phyloP scores from a whole-genome alignment of 2,797 vertebrate species.

The Distichodus sexfasciatus region DNA sequence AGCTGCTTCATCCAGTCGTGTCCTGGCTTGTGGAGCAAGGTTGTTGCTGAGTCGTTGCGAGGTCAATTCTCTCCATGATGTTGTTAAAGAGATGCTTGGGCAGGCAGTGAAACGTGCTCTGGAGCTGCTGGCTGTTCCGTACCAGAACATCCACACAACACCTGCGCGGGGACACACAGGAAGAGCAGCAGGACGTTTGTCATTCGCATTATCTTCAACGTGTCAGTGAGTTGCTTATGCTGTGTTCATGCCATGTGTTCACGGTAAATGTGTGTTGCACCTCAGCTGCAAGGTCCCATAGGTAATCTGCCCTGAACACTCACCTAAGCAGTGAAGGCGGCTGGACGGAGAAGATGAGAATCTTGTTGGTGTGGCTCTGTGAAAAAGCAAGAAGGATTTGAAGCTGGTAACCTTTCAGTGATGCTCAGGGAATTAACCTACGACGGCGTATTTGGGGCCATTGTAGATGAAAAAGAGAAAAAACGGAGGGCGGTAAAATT shows the following conservation, averaged over 20 bases:
- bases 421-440: background rate
- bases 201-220: too few relatives aligned
- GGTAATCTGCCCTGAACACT: too few relatives aligned
- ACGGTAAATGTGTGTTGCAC: too few relatives aligned
- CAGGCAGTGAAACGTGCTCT: constrained; percentile 85
- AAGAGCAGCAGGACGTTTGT: constrained; percentile 86
- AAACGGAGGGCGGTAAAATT: too few relatives aligned
- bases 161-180: constrained; percentile 68
- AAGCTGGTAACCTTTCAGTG: background rate
- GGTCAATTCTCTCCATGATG: constrained; percentile 82
- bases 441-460: too few relatives aligned
- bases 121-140: constrained; percentile 82
- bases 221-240: too few relatives aligned
- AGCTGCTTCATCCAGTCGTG: too few relatives aligned
- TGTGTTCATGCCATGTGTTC: too few relatives aligned
- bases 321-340: constrained; percentile 91
- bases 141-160: constrained; percentile 86
- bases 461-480: too few relatives aligned
- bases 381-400: constrained; percentile 10
- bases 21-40: too few relatives aligned
- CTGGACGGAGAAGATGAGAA: constrained; percentile 89
- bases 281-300: too few relatives aligned
- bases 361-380: constrained; percentile 93
- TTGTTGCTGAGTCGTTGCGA: too few relatives aligned
- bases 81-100: constrained; percentile 90